phyloP scores from a whole-genome alignment of 2,113 vertebrate genomes.

The Malurus cyaneus region DNA sequence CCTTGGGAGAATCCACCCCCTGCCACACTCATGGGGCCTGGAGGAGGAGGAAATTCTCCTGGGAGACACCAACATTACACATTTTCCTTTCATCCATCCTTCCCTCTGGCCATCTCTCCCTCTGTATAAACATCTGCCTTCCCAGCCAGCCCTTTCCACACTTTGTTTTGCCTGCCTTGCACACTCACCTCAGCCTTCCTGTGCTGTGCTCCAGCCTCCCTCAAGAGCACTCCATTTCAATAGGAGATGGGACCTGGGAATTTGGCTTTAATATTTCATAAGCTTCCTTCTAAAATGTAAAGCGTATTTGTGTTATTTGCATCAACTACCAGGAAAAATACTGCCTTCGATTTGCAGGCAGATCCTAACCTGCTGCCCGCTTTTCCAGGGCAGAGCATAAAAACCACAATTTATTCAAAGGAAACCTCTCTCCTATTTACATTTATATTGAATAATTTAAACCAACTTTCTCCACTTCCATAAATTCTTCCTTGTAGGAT shows the following conservation, averaged over 20 bases:
- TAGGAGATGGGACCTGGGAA: slow-evolving; percentile 39
- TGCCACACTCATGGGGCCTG: not conserved
- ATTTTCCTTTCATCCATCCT: not conserved
- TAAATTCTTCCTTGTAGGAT: slow-evolving; percentile 69
- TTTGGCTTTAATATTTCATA: slow-evolving; percentile 62
- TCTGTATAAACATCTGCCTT: not conserved
- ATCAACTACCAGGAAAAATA: slow-evolving; percentile 27
- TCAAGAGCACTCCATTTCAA: slow-evolving; percentile 25
- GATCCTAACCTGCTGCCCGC: slow-evolving; percentile 47
- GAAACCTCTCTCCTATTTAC: slow-evolving; percentile 73
- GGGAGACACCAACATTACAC: not conserved
- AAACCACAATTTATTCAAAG: slow-evolving; percentile 73
- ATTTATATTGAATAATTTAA: slow-evolving; percentile 85
- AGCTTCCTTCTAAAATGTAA: slow-evolving; percentile 38
- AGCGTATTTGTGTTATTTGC: slow-evolving; percentile 41
- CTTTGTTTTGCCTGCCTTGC: not conserved
- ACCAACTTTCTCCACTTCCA: slow-evolving; percentile 70
- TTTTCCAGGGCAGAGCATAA: slow-evolving; percentile 62
- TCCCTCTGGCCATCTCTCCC: not conserved
- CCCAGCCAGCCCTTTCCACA: not conserved
- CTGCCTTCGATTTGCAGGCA: slow-evolving; percentile 1
- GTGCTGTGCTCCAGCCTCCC: not conserved
- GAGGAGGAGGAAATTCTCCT: not conserved
- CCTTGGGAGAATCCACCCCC: not conserved
- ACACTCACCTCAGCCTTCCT: not conserved